These are phyloP conservation scores for Telenomus remus DNA, from an alignment of 1,140 invertebrate species.

Conservation along the genomic window DNA sequence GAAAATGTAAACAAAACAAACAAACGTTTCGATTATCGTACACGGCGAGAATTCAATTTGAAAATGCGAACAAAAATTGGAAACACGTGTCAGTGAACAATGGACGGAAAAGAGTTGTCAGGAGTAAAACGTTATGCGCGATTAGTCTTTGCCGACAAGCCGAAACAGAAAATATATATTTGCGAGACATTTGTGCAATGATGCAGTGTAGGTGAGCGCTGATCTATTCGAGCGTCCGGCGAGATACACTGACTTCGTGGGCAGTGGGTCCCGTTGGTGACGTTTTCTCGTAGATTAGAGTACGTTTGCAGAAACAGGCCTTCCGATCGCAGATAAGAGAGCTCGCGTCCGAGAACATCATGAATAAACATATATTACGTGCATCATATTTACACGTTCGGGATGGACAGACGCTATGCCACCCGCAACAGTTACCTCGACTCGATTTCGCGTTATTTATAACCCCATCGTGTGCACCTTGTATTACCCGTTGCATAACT, in stretches of 20 bases:
- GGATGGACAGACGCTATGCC: constrained; percentile 34
- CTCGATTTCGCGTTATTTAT: constrained; percentile 3
- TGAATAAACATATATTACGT: constrained; percentile 51
- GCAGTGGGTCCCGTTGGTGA: constrained; percentile 55
- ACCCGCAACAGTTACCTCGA: constrained; percentile 46
- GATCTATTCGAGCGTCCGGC: constrained; percentile 50
- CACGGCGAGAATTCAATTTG: too few species aligned
- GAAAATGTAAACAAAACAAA: too few species aligned
- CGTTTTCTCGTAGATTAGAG: constrained; percentile 43
- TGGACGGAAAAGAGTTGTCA: too few species aligned
- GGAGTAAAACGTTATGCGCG: too few species aligned
- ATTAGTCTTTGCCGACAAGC: background rate
- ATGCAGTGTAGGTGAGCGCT: constrained; percentile 42
- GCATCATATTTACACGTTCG: constrained; percentile 52
- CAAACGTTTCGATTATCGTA: too few species aligned
- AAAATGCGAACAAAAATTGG: too few species aligned
- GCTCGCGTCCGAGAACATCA: constrained; percentile 30
- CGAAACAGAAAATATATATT: constrained; percentile 32
- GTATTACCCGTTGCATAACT: too few species aligned
- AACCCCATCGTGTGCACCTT: constrained; percentile 1
- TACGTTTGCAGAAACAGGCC: constrained; percentile 12
- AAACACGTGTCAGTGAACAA: too few species aligned
- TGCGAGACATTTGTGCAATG: constrained; percentile 35
- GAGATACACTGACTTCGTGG: constrained; percentile 54
- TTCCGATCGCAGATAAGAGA: constrained; percentile 47